A percentile compares a stretch with the other conserved stretches of the same genome.
These are phyloP conservation scores for Phoebastria nigripes DNA, from an alignment of 2,797 vertebrate genomes.

Conservation along the genomic window DNA sequence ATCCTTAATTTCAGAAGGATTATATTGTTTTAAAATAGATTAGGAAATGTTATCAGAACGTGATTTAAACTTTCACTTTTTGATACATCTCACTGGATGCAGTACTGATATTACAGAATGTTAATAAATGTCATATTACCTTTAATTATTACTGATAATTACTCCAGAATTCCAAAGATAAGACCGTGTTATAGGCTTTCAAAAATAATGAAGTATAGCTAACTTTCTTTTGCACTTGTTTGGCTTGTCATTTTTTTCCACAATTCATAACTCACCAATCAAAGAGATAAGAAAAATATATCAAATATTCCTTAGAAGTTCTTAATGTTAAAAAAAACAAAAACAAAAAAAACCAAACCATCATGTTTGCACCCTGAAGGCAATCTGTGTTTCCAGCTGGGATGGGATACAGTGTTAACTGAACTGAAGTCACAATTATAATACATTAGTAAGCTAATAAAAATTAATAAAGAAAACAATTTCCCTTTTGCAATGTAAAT, in stretches of 20 bases:
- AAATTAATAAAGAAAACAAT: not conserved
- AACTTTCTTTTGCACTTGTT: not conserved
- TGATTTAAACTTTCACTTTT: not conserved
- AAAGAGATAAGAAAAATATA: not conserved
- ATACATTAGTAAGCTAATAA: not conserved
- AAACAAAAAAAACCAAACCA: not conserved
- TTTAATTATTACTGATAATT: not conserved
- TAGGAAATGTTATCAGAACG: not conserved
- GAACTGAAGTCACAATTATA: not conserved
- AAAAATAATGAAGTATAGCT: not conserved
- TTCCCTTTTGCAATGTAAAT: not conserved
- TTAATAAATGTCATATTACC: not conserved
- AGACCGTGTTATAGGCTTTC: not conserved
- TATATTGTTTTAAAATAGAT: not conserved
- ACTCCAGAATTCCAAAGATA: not conserved
- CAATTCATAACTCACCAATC: not conserved
- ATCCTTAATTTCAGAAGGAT: not conserved
- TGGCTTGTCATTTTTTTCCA: not conserved
- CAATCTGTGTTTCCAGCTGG: not conserved
- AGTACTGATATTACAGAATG: not conserved
- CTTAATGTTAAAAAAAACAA: not conserved
- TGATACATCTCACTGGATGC: not conserved
- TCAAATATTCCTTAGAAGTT: not conserved
- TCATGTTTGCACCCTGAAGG: not conserved
- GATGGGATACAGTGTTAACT: not conserved